These are phyloP conservation scores for Esox niger DNA, from an alignment of 2,113 vertebrate genomes.

Conservation along the genomic window DNA sequence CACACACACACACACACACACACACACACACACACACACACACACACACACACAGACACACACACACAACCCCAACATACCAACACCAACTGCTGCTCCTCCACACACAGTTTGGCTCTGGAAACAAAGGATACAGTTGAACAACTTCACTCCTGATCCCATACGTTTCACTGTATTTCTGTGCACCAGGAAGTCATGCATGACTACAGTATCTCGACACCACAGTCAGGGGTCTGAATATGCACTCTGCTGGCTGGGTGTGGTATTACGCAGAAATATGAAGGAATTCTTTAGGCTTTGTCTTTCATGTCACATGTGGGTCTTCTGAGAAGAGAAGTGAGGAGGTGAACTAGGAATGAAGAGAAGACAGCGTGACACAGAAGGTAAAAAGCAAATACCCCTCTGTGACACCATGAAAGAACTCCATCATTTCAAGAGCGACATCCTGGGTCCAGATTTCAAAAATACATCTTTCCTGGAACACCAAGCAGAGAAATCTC, in stretches of 20 bases:
- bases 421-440: slow-evolving; percentile 5
- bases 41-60: not conserved
- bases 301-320: too few relatives aligned
- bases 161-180: not conserved
- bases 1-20: not conserved
- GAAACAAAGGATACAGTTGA: not conserved
- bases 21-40: slow-evolving; percentile 7
- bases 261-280: not conserved
- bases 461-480: too few relatives aligned
- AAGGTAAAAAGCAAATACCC: too few relatives aligned
- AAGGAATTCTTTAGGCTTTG: too few relatives aligned
- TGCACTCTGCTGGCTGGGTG: slow-evolving; percentile 38
- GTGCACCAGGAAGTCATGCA: too few relatives aligned
- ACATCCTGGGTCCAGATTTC: too few relatives aligned
- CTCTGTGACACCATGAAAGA: slow-evolving; percentile 50
- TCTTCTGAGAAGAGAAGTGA: too few relatives aligned
- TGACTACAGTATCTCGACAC: not conserved
- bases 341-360: too few relatives aligned
- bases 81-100: slow-evolving; percentile 9
- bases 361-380: too few relatives aligned
- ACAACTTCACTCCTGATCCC: not conserved
- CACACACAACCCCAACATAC: not conserved
- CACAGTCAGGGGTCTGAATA: slow-evolving; percentile 6
- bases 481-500: too few relatives aligned
- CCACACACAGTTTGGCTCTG: slow-evolving; percentile 1